Conservation (phyloP, 2,797 vertebrate genomes). For the Okamejei kenojei region DNA sequence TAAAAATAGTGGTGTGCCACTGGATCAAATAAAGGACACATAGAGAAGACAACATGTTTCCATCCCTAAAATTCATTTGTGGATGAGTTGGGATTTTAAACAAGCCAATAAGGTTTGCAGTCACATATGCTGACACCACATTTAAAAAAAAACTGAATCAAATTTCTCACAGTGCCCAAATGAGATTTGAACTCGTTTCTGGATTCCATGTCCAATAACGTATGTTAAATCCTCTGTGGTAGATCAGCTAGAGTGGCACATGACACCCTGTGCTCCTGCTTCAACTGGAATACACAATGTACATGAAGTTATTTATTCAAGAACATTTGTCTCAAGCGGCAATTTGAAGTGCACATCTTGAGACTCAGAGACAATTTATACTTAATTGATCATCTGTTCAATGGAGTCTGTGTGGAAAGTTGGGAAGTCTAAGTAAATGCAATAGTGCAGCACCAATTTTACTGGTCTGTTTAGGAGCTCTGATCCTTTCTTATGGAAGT, state of each 20-base stretch:
- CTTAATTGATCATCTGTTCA: not conserved
- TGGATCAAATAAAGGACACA: not conserved
- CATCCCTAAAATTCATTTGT: not conserved
- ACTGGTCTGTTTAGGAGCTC: not conserved
- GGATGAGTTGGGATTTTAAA: not conserved
- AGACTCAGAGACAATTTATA: not conserved
- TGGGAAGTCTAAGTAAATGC: not conserved
- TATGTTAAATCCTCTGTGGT: not conserved
- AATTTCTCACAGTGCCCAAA: not conserved
- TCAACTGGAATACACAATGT: not conserved
- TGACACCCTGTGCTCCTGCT: not conserved
- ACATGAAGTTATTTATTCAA: not conserved
- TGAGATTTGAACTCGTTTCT: not conserved
- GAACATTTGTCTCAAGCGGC: not conserved
- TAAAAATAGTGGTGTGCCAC: not conserved
- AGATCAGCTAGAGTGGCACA: not conserved
- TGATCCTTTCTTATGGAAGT: too few relatives aligned
- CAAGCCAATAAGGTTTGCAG: not conserved
- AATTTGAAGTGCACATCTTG: not conserved
- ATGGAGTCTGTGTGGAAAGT: not conserved
- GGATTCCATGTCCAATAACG: not conserved
- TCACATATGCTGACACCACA: not conserved
- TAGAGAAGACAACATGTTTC: not conserved
- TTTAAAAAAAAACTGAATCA: not conserved
- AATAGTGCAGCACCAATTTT: not conserved